Conservation (phyloP, 2,797 vertebrate genomes). For the Crocidura indochinensis region DNA sequence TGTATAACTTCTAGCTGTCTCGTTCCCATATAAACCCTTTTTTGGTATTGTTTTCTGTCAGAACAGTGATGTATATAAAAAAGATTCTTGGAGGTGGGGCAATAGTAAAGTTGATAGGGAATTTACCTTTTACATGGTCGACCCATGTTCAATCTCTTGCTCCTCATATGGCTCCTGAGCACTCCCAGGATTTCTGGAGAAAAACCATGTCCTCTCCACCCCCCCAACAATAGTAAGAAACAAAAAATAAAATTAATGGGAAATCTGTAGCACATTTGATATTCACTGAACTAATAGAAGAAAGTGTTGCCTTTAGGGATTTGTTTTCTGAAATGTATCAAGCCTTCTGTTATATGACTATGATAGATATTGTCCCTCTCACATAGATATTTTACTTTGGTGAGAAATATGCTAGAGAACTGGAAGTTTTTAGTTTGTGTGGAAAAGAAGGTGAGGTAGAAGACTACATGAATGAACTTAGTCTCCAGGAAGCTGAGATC, state of each 20-base stretch:
- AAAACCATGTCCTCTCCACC: too few species aligned
- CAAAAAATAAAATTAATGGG: too few species aligned
- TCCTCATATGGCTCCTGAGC: too few species aligned
- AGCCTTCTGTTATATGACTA: not conserved
- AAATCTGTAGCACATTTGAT: too few species aligned
- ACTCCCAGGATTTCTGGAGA: too few species aligned
- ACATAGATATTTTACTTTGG: conserved; percentile 7
- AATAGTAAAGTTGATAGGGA: too few species aligned
- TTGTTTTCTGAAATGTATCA: conserved; percentile 30
- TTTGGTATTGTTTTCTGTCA: conserved; percentile 18
- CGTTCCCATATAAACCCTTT: not conserved
- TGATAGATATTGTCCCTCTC: not conserved
- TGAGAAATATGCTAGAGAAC: conserved; percentile 11
- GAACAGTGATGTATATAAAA: not conserved
- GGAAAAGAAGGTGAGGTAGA: not conserved
- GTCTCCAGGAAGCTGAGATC: not conserved
- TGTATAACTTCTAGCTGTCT: not conserved
- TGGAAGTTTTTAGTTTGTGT: not conserved
- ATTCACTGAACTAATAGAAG: too few species aligned
- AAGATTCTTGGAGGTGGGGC: not conserved
- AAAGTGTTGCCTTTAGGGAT: not conserved
- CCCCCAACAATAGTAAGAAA: too few species aligned
- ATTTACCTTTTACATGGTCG: too few species aligned
- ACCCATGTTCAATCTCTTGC: too few species aligned
- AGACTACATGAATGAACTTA: not conserved